Conservation (phyloP, 2,113 vertebrate species). For the Cyanocitta stelleri region DNA sequence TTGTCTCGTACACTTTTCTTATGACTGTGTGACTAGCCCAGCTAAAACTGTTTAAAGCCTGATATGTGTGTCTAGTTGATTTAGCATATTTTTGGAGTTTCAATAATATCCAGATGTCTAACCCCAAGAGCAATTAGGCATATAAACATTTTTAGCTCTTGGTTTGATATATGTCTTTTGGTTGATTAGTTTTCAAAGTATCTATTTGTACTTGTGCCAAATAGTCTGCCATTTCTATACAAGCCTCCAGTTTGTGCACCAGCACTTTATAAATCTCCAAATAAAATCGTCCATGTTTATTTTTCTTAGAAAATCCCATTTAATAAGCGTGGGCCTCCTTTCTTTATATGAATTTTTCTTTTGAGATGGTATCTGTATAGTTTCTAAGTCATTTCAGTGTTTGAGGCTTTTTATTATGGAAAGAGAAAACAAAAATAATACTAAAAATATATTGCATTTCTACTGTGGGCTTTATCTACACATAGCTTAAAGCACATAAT, state of each 20-base stretch:
- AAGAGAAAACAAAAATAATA: neutral
- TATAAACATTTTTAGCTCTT: conserved; percentile 12
- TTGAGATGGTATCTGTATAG: neutral
- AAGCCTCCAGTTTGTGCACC: neutral
- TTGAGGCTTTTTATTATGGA: neutral
- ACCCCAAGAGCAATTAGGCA: neutral
- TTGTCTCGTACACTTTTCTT: neutral
- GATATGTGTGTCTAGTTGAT: neutral
- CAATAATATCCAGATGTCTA: neutral
- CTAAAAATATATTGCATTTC: neutral
- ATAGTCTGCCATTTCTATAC: neutral
- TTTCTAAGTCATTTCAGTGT: neutral
- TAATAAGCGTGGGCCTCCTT: neutral
- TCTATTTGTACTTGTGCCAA: conserved; percentile 6
- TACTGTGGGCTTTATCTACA: neutral
- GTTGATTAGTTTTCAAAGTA: conserved; percentile 3
- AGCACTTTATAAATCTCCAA: conserved; percentile 23
- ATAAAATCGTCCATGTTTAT: conserved; percentile 16
- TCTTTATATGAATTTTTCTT: neutral
- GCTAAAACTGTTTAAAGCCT: neutral
- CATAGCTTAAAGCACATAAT: neutral
- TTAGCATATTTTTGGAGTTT: neutral
- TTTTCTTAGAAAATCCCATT: conserved; percentile 2
- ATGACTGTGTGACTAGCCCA: neutral
- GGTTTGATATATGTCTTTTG: neutral